Conservation (phyloP, 2,888 invertebrate genomes). For the Pomacea canaliculata region DNA sequence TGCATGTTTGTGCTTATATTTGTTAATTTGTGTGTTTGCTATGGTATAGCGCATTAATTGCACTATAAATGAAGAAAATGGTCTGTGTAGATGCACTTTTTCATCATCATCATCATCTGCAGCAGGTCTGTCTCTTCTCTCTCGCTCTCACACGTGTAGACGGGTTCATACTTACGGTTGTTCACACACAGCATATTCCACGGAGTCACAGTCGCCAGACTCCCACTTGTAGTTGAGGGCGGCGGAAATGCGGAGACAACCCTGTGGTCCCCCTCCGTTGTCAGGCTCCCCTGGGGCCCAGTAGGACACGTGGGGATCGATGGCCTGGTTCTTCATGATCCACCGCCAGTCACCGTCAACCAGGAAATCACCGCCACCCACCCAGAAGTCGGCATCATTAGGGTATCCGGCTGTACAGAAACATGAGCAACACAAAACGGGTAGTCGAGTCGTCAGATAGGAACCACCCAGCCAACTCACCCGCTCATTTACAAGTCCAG, state of each 20-base stretch:
- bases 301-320: neutral
- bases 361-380: conserved; percentile 19
- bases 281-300: conserved; percentile 21
- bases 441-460: too few relatives aligned
- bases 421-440: too few relatives aligned
- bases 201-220: conserved; percentile 15
- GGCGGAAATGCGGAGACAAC: conserved; percentile 18
- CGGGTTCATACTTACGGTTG: conserved; percentile 6
- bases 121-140: too few relatives aligned
- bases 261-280: conserved; percentile 21
- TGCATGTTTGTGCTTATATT: too few relatives aligned
- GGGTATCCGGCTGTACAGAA: conserved; percentile 7
- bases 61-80: too few relatives aligned
- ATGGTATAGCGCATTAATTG: too few relatives aligned
- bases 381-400: conserved; percentile 19
- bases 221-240: conserved; percentile 20
- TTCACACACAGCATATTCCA: conserved; percentile 23
- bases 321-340: conserved; percentile 12
- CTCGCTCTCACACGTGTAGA: too few relatives aligned
- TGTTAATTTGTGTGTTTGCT: too few relatives aligned
- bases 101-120: too few relatives aligned
- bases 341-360: conserved; percentile 15
- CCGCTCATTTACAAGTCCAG: neutral
- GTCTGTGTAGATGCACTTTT: too few relatives aligned
- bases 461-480: too few relatives aligned